These are phyloP conservation scores for Dicranocentrus wangi DNA, from an alignment of 2,888 invertebrate genomes.

Conservation along the genomic window DNA sequence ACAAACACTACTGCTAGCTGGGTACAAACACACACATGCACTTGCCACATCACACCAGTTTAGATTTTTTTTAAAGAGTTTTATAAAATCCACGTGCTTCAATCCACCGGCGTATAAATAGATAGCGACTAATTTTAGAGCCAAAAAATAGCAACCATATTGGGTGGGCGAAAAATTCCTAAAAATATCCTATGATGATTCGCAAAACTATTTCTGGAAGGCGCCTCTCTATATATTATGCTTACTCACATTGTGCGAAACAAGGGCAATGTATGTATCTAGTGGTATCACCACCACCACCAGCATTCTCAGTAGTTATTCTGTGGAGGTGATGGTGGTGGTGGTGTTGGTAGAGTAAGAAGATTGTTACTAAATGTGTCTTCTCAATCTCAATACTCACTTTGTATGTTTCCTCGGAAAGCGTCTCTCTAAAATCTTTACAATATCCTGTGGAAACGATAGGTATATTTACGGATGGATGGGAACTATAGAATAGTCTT, in stretches of 20 bases:
- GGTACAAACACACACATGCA: too few species aligned
- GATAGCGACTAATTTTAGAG: constrained; percentile 73
- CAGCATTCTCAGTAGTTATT: neutral
- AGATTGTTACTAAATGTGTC: too few species aligned
- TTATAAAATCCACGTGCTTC: constrained; percentile 73
- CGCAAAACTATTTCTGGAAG: constrained; percentile 73
- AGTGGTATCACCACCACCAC: constrained; percentile 3
- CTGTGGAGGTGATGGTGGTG: too few species aligned
- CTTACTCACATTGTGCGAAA: constrained; percentile 1
- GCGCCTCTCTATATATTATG: constrained; percentile 47
- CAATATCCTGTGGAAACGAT: too few species aligned
- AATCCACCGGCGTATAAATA: constrained; percentile 72
- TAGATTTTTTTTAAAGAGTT: constrained; percentile 26
- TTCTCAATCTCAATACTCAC: too few species aligned
- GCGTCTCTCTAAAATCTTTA: too few species aligned
- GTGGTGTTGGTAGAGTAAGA: too few species aligned
- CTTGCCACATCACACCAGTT: too few species aligned
- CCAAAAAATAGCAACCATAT: constrained; percentile 73
- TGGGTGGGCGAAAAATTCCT: constrained; percentile 73
- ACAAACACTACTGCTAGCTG: too few species aligned
- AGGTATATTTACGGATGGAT: too few species aligned
- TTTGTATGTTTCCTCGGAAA: too few species aligned
- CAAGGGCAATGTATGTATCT: neutral
- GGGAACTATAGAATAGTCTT: too few species aligned
- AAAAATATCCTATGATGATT: constrained; percentile 73